Conservation (phyloP, 2,888 invertebrate genomes). For the Chironomus riparius region DNA sequence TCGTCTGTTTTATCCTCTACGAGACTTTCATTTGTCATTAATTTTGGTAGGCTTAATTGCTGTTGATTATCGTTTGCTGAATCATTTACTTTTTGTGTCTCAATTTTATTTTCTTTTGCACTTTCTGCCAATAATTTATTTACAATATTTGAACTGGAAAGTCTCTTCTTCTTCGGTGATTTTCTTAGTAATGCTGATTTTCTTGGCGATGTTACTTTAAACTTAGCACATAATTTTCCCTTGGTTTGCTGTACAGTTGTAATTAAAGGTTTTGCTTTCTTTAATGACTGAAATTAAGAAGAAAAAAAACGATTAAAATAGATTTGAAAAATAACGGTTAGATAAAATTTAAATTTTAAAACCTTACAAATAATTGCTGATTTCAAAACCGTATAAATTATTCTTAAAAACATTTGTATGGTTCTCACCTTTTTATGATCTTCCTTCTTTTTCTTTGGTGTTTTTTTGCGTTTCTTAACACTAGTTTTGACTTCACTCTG, state of each 20-base stretch:
- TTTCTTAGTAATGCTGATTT: not conserved
- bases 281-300: not conserved
- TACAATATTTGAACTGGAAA: constrained; percentile 27
- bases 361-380: not conserved
- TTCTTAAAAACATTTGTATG: not conserved
- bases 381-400: too few species aligned
- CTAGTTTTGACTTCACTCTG: constrained; percentile 30
- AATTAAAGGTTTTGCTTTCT: not conserved
- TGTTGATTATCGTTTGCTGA: too few species aligned
- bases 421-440: not conserved
- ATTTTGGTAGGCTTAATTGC: not conserved
- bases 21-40: not conserved
- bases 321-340: not conserved
- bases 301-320: not conserved
- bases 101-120: not conserved
- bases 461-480: constrained; percentile 22
- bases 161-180: constrained; percentile 30
- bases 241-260: not conserved
- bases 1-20: not conserved
- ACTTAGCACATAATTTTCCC: not conserved
- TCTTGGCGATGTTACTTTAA: not conserved
- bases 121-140: constrained; percentile 31
- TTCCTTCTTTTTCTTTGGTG: constrained; percentile 5
- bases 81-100: not conserved
- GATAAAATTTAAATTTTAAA: not conserved